Conservation (phyloP, 2,797 vertebrate genomes). For the Clarias laeviceps region DNA sequence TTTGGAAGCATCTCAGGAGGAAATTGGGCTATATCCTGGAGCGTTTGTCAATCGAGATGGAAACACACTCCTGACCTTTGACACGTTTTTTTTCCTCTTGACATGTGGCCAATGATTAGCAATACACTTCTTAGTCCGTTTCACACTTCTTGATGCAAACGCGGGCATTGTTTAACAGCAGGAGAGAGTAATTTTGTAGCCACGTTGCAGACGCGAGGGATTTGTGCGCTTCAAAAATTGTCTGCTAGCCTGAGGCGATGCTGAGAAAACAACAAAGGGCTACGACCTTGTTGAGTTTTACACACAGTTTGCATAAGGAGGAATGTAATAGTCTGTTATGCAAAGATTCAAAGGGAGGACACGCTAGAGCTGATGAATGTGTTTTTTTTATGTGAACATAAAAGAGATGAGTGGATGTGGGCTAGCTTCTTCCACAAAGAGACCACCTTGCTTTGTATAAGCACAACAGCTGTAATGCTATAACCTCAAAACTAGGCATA, state of each 20-base stretch:
- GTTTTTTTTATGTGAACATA: not conserved
- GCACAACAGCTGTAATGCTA: not conserved
- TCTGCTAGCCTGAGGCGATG: slow-evolving; percentile 43
- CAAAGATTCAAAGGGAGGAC: slow-evolving; percentile 32
- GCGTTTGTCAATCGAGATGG: slow-evolving; percentile 38
- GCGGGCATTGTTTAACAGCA: slow-evolving; percentile 24
- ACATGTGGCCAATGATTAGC: not conserved
- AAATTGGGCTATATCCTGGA: slow-evolving; percentile 28
- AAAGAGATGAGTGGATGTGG: not conserved
- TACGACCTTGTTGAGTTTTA: slow-evolving; percentile 46
- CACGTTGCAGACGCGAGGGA: slow-evolving; percentile 23
- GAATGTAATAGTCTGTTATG: slow-evolving; percentile 29
- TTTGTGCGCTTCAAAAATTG: slow-evolving; percentile 35
- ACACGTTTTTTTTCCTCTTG: slow-evolving; percentile 17
- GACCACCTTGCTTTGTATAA: not conserved
- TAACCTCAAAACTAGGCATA: not conserved
- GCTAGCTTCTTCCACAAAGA: not conserved
- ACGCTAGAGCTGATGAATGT: slow-evolving; percentile 15
- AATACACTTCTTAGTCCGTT: not conserved
- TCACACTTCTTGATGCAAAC: slow-evolving; percentile 8
- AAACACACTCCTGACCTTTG: slow-evolving; percentile 37
- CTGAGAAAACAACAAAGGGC: slow-evolving; percentile 56
- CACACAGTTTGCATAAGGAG: slow-evolving; percentile 46
- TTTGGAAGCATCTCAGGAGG: slow-evolving; percentile 37
- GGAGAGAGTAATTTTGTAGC: slow-evolving; percentile 28